These are phyloP conservation scores for Ctenochaetus hawaiiensis DNA, from an alignment of 2,797 vertebrate species.

Conservation along the genomic window DNA sequence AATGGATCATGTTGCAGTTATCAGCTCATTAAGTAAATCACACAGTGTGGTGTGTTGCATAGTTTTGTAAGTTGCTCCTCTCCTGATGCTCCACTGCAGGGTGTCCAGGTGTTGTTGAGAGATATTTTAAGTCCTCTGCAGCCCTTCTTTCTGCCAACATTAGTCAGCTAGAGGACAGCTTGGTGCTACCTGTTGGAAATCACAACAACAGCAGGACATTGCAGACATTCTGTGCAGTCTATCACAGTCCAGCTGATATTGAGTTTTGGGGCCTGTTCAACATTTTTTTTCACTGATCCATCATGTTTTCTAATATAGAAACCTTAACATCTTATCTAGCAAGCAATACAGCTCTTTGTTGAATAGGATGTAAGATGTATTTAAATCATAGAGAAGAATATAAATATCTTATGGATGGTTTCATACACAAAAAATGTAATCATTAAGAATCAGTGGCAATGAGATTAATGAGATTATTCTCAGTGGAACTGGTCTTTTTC, in stretches of 20 bases:
- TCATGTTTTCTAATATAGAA: background rate
- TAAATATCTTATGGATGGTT: background rate
- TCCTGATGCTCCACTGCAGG: slow-evolving; percentile 39
- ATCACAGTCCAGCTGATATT: slow-evolving; percentile 1
- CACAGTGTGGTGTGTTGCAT: slow-evolving; percentile 23
- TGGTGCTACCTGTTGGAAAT: slow-evolving; percentile 54
- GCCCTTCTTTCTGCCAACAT: background rate
- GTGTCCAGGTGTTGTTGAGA: slow-evolving; percentile 58
- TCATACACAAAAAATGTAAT: background rate
- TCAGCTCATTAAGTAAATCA: slow-evolving; percentile 5
- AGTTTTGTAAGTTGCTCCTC: slow-evolving; percentile 34
- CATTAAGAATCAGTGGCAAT: too few relatives aligned
- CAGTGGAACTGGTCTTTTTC: background rate
- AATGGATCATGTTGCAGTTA: slow-evolving; percentile 8
- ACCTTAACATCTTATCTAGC: background rate
- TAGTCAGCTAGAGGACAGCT: slow-evolving; percentile 39
- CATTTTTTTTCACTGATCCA: background rate
- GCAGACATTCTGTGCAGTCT: slow-evolving; percentile 9
- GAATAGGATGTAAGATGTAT: background rate
- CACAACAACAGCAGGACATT: slow-evolving; percentile 36
- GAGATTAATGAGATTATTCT: background rate
- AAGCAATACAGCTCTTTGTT: background rate
- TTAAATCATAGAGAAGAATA: background rate
- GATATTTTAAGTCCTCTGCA: slow-evolving; percentile 71
- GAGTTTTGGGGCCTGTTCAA: background rate